Conservation (phyloP, 2,888 invertebrate species). For the Caenorhabditis plicata region DNA sequence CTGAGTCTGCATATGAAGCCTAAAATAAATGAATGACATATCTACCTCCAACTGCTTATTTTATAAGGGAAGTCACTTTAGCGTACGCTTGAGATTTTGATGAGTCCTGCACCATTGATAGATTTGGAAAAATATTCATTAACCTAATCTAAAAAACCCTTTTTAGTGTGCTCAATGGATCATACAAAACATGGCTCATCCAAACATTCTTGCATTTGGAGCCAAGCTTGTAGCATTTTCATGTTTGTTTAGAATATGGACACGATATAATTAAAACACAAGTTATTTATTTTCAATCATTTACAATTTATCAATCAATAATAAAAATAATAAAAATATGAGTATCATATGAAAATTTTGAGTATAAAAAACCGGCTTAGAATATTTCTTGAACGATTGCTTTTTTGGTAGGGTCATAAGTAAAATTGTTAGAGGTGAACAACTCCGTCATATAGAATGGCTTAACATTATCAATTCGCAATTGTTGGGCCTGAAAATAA, state of each 20-base stretch:
- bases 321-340: not conserved
- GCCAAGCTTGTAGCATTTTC: conserved; percentile 34
- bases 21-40: too few relatives aligned
- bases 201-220: conserved; percentile 37
- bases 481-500: conserved; percentile 87
- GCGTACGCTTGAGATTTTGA: too few relatives aligned
- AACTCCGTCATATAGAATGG: conserved; percentile 88
- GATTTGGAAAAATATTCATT: too few relatives aligned
- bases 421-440: conserved; percentile 84
- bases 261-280: conserved; percentile 4
- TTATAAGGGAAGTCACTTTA: too few relatives aligned
- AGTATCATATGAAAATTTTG: not conserved
- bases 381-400: conserved; percentile 78
- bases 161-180: conserved; percentile 57
- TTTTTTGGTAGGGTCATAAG: conserved; percentile 81
- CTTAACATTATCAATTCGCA: conserved; percentile 84
- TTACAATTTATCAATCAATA: not conserved
- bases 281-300: not conserved
- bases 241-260: conserved; percentile 29
- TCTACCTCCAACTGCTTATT: too few relatives aligned
- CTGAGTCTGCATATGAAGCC: too few relatives aligned
- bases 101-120: too few relatives aligned
- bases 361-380: conserved; percentile 11
- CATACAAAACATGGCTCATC: conserved; percentile 51
- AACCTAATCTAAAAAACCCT: too few relatives aligned